Percentiles rank a stretch among this genome's conserved stretches.
Conservation (phyloP, 2,797 vertebrate species). For the Eidolon dupreanum region DNA sequence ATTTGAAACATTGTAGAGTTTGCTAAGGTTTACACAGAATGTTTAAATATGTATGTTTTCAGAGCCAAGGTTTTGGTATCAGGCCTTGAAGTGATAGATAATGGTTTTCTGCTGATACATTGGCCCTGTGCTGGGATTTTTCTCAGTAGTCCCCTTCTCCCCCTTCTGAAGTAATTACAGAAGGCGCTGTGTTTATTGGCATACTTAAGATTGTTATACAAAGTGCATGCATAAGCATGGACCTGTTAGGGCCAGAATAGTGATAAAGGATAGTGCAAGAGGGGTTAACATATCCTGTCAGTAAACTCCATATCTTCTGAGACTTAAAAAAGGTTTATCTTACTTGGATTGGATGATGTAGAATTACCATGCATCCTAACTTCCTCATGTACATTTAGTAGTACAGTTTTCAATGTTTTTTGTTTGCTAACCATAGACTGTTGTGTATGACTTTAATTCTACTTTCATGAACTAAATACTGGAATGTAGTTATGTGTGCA, state of each 20-base stretch:
- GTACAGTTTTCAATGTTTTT: background rate
- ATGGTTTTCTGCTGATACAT: constrained; percentile 4
- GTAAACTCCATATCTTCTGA: background rate
- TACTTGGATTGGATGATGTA: background rate
- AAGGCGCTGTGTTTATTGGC: constrained; percentile 54
- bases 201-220: constrained; percentile 29
- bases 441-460: constrained; percentile 18
- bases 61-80: constrained; percentile 54
- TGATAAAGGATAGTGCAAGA: constrained; percentile 7
- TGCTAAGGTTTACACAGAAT: constrained; percentile 46
- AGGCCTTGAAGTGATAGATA: constrained; percentile 50
- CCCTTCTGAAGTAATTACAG: constrained; percentile 57
- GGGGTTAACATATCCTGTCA: background rate
- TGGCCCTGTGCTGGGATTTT: background rate
- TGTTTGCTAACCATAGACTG: background rate
- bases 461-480: background rate
- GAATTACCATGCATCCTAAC: background rate
- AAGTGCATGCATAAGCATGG: background rate
- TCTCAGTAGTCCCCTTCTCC: background rate
- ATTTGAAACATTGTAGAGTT: constrained; percentile 54
- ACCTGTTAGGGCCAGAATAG: background rate
- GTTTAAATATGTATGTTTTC: constrained; percentile 64
- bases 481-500: background rate
- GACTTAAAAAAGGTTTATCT: background rate
- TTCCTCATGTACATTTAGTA: background rate